Evolutionary conservation across 2,797 vertebrate species (phyloP).

Genomic region (Oryzias dopingdopingensis): DNA sequence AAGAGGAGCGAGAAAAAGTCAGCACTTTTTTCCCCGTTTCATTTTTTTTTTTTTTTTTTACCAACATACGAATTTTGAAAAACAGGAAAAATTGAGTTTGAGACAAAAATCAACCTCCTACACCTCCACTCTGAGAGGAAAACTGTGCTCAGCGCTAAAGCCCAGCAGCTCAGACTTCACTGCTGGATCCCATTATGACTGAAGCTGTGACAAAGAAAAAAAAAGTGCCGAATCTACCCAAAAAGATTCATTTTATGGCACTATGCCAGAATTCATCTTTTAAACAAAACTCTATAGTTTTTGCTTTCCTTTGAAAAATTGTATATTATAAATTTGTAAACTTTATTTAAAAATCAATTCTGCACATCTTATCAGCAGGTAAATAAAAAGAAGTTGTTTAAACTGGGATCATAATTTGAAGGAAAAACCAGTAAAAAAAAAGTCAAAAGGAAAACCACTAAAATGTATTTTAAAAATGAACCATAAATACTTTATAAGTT

Average conservation of each 20-base stretch:
- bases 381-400: too few relatives aligned
- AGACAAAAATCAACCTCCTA: slow-evolving; percentile 62
- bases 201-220: slow-evolving; percentile 44
- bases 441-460: too few relatives aligned
- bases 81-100: slow-evolving; percentile 34
- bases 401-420: too few relatives aligned
- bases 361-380: too few relatives aligned
- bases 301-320: too few relatives aligned
- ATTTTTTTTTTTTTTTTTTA: slow-evolving; percentile 17
- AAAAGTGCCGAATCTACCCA: slow-evolving; percentile 43
- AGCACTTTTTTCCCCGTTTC: slow-evolving; percentile 13
- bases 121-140: slow-evolving; percentile 50
- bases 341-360: too few relatives aligned
- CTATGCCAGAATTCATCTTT: too few relatives aligned
- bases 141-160: slow-evolving; percentile 47
- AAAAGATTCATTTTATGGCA: slow-evolving; percentile 43
- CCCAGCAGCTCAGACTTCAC: slow-evolving; percentile 33
- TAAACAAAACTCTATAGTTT: too few relatives aligned
- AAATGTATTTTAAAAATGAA: too few relatives aligned
- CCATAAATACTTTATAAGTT: too few relatives aligned
- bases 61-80: slow-evolving; percentile 35
- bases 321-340: too few relatives aligned
- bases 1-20: slow-evolving; percentile 12
- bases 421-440: too few relatives aligned
- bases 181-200: slow-evolving; percentile 57